Evolutionary conservation across 1,140 invertebrate genomes (phyloP), one percentile per base, ranked within the genome.

Genomic region (Orchesella cincta): DNA sequence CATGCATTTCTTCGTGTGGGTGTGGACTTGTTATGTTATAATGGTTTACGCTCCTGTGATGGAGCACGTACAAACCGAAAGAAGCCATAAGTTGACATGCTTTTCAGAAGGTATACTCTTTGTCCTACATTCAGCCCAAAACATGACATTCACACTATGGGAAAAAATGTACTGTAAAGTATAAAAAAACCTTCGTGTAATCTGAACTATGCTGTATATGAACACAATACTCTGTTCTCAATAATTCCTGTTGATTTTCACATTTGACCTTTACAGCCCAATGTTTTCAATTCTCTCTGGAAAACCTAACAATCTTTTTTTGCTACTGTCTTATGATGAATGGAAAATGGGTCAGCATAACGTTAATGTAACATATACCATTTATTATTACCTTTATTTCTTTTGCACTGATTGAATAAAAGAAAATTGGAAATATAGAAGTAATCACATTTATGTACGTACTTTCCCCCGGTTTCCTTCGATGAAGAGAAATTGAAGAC

Each of bases 71-170:
- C 39, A 46, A 46, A 46, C 12, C 54, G 12, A 33, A 67, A 29
- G 62, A 67, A 67, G 62, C 62, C 62, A 33, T 67, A 67, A 67
- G 29, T 67, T 33, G 62, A 67, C 62, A 67, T 67, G 62, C 62
- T 67, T 67, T 67, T n/a, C 26, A n/a, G 5, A 31, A 67, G 62
- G 62, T 33, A 67, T n/a, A 67, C 62, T 31, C 62, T 67, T 20
- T 46, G 62, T 67, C 62, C 62, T 67, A 67, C 62, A 67, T 67
- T 26, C 12, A 14, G 3, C 20, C 39, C 20, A n/a, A 18, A 57
- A 3, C 3, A 57, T 57, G 52, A 57, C 52, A 57, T 57, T 57
- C 52, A 23, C 52, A 57, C 3, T 46, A 20, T 12, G 39, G 39
- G 20, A 20, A 46, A 46, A 46, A 46, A 46, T 46, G 8, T 46